Percentiles rank a stretch among this genome's conserved stretches.
These are phyloP conservation scores for Natator depressus DNA, from an alignment of 2,113 vertebrate genomes.

Conservation along the genomic window DNA sequence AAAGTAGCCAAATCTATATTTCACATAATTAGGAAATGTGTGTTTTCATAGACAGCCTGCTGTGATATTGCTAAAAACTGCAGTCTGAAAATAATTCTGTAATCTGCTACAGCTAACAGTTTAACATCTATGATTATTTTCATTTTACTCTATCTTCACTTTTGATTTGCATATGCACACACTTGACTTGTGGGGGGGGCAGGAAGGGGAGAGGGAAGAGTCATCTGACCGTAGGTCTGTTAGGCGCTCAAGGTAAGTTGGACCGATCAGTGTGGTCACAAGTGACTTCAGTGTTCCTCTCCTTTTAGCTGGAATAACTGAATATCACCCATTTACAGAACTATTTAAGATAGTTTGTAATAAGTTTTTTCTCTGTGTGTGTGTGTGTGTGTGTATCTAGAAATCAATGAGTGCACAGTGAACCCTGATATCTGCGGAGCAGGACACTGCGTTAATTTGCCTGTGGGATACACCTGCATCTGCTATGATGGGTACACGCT, in stretches of 20 bases:
- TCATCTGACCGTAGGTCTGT: neutral
- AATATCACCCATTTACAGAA: neutral
- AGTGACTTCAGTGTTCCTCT: neutral
- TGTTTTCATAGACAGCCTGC: neutral
- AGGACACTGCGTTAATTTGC: conserved; percentile 92
- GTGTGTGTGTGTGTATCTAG: conserved; percentile 71
- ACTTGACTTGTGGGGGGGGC: neutral
- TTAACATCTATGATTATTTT: too few species aligned
- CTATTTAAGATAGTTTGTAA: neutral
- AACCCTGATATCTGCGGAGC: conserved; percentile 92
- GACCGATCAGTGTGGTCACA: neutral
- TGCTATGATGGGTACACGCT: conserved; percentile 88
- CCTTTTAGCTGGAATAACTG: neutral
- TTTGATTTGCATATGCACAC: neutral
- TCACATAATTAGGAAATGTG: neutral
- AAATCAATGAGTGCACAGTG: conserved; percentile 94
- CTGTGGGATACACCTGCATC: conserved; percentile 90
- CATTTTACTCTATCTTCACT: neutral
- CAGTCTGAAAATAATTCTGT: too few species aligned
- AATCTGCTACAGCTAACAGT: too few species aligned
- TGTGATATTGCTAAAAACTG: too few species aligned
- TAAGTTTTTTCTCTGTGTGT: neutral
- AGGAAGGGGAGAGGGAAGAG: neutral
- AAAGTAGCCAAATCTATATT: neutral
- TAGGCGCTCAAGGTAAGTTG: neutral